These are phyloP conservation scores for Cinara cedri DNA, from an alignment of 2,888 invertebrate genomes.

Conservation along the genomic window DNA sequence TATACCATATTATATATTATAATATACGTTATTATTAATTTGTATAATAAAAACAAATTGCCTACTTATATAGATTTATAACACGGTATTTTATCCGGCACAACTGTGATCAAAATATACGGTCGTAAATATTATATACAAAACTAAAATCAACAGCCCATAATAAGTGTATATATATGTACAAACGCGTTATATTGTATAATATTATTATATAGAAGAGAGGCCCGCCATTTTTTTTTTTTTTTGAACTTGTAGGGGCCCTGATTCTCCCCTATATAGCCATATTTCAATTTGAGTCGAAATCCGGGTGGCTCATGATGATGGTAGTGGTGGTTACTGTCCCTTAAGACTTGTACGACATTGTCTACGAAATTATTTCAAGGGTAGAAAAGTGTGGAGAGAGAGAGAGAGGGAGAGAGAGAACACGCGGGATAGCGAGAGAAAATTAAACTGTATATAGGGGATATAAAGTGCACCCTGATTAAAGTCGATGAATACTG, in stretches of 20 bases:
- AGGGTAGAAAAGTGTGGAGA: conserved; percentile 52
- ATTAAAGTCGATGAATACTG: conserved; percentile 46
- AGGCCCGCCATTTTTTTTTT: conserved; percentile 44
- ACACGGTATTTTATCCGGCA: neutral
- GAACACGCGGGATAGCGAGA: too few relatives aligned
- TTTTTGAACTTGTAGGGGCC: conserved; percentile 34
- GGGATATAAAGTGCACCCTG: conserved; percentile 49
- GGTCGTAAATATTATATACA: conserved; percentile 41
- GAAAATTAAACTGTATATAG: conserved; percentile 49
- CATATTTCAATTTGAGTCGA: conserved; percentile 51
- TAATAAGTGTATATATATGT: neutral
- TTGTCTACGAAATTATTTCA: conserved; percentile 53
- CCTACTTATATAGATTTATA: conserved; percentile 1
- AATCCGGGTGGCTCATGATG: conserved; percentile 49
- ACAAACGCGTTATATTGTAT: too few relatives aligned
- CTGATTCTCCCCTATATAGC: conserved; percentile 36
- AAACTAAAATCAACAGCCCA: conserved; percentile 43
- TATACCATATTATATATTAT: neutral
- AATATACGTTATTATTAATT: neutral
- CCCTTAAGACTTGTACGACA: conserved; percentile 52
- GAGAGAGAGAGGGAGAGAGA: conserved; percentile 4
- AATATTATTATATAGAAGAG: neutral
- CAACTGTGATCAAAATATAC: conserved; percentile 23
- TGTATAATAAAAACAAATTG: conserved; percentile 22
- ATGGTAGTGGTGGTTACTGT: conserved; percentile 42